phyloP scores from a whole-genome alignment of 2,113 vertebrate species.

The Edolisoma coerulescens region DNA sequence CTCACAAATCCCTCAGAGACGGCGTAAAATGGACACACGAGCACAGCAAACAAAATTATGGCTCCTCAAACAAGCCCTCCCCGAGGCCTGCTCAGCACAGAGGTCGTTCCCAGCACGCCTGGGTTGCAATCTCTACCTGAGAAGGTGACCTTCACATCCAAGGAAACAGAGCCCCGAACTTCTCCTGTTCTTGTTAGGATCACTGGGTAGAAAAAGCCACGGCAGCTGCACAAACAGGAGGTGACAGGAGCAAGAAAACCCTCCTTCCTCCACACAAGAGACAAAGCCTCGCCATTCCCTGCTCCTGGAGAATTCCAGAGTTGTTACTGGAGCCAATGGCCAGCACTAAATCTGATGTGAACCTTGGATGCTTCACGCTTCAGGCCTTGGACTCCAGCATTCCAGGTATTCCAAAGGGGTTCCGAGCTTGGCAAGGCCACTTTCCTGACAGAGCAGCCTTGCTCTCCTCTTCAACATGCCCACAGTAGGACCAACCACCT shows the following conservation, averaged over 20 bases:
- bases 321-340: neutral
- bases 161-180: neutral
- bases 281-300: neutral
- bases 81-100: neutral
- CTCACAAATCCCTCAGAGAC: neutral
- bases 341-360: neutral
- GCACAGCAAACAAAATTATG: neutral
- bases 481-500: neutral
- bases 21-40: fast-evolving
- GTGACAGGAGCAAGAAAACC: neutral
- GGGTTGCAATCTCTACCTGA: neutral
- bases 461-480: neutral
- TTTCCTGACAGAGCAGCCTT: neutral
- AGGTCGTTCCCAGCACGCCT: neutral
- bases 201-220: neutral
- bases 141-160: neutral
- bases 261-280: neutral
- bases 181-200: neutral
- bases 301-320: neutral
- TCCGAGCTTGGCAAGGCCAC: neutral
- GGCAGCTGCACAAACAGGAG: neutral
- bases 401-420: neutral
- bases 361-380: neutral
- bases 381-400: neutral
- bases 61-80: neutral